Conservation (phyloP, 2,888 invertebrate genomes). For the Lacanobia wlatinum region DNA sequence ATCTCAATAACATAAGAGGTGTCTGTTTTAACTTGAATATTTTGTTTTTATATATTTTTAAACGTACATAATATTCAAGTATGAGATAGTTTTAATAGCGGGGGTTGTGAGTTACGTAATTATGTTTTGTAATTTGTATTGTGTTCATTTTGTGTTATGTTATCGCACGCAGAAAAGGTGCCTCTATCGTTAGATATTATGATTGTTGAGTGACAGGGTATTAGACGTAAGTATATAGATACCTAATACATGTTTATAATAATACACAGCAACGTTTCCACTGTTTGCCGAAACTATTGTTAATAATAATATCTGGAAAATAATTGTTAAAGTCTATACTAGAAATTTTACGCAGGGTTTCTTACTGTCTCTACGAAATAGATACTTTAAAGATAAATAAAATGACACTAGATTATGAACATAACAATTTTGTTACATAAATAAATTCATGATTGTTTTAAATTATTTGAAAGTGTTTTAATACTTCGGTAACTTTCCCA, state of each 20-base stretch:
- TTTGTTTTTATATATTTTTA: constrained; percentile 40
- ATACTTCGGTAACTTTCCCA: no score
- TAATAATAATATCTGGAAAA: constrained; percentile 19
- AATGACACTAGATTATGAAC: constrained; percentile 31
- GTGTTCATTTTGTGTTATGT: constrained; percentile 56
- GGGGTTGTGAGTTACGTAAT: constrained; percentile 59
- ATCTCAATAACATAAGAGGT: constrained; percentile 80
- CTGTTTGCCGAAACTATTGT: constrained; percentile 41
- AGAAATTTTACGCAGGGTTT: constrained; percentile 9
- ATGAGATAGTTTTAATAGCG: constrained; percentile 41
- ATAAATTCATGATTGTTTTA: constrained; percentile 43
- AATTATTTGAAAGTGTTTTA: constrained; percentile 21
- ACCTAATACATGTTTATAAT: constrained; percentile 40
- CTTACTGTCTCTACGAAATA: constrained; percentile 23
- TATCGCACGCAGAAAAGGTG: constrained; percentile 47
- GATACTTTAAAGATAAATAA: constrained; percentile 44
- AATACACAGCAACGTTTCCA: constrained; percentile 43
- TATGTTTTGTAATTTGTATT: constrained; percentile 22
- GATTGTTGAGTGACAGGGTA: constrained; percentile 69
- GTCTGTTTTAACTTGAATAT: constrained; percentile 59
- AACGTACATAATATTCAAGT: constrained; percentile 34
- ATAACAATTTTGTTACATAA: constrained; percentile 42
- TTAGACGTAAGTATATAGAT: constrained; percentile 60
- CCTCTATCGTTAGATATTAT: constrained; percentile 49
- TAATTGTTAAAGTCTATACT: constrained; percentile 1